Evolutionary conservation across 2,797 vertebrate genomes (phyloP), one percentile per base, ranked within the genome.

Genomic region (Premnoplex brunnescens): DNA sequence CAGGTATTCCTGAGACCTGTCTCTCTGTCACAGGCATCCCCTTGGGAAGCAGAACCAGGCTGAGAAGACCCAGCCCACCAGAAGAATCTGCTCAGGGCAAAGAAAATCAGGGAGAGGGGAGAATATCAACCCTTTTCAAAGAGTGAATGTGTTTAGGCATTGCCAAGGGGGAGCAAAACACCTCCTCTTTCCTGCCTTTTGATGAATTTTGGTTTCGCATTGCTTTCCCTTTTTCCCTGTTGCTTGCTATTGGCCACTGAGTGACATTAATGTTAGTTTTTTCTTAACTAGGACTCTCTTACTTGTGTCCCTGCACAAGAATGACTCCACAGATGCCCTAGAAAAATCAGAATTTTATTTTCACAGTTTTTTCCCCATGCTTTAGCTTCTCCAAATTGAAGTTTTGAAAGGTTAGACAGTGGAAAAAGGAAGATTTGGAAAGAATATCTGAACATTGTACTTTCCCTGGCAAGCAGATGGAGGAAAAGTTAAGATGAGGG

Each of bases 341-440:
- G 41, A 81, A 82, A 93, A 95, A 78, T 14, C 34, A 48, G 51
- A 51, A 30, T 75, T 94, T 91, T 86, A 9, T 82, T 93, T 88
- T 69, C 39, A 68, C n/a, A 14, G 26, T 3, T 41, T 54, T 41
- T n/a, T 23, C 18, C 5, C 58, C 73, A 63, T 80, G 80, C 51
- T 69, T 86, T 74, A 62, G 51, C 39, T 89, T 88, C 39, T 94
- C 37, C 58, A 72, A 54, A 79, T 9, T 43, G 44, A 91, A 88
- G 91, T 69, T 93, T 88, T 81, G 44, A 90, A 94, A 96, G 66
- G 79, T 96, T 92, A 95, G 69, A 84, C 48, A 67, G 80, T 91
- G 94, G 91, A 96, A 96, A 97, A 94, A 72, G 18, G 76, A 92
- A 96, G 77, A 93, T 88, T 96, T 87, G 93, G 94, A 96, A 92